Percentiles rank a stretch among this genome's conserved stretches.
phyloP scores from a whole-genome alignment of 2,797 vertebrate genomes.

The Sebastes reedi region DNA sequence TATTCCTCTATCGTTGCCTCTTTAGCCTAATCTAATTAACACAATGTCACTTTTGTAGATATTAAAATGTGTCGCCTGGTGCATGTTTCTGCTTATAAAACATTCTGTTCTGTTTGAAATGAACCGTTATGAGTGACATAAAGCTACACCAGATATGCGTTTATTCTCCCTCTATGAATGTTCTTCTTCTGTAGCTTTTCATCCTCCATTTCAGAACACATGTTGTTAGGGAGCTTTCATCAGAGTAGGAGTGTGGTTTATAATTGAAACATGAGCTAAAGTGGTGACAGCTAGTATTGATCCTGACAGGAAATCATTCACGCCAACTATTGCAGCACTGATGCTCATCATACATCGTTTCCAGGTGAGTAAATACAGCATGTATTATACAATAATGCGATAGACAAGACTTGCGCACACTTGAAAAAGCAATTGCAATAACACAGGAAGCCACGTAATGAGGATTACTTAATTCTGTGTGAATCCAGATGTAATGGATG shows the following conservation, averaged over 20 bases:
- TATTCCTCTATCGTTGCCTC: constrained; percentile 3
- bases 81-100: constrained; percentile 6
- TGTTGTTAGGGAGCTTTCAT: constrained; percentile 44
- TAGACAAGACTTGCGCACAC: constrained; percentile 21
- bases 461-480: constrained; percentile 66
- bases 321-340: constrained; percentile 6
- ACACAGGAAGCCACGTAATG: constrained; percentile 64
- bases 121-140: neutral
- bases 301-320: constrained; percentile 55
- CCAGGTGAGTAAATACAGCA: constrained; percentile 60
- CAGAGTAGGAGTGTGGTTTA: constrained; percentile 27
- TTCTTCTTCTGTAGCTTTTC: constrained; percentile 22
- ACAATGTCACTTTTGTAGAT: constrained; percentile 6
- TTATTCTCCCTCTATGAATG: constrained; percentile 8
- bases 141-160: constrained; percentile 13
- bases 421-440: constrained; percentile 52
- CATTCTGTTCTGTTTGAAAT: constrained; percentile 14
- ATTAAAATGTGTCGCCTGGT: neutral
- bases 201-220: constrained; percentile 39
- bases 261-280: constrained; percentile 59
- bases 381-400: constrained; percentile 49
- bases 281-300: constrained; percentile 35
- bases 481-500: constrained; percentile 74
- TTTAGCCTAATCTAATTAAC: constrained; percentile 45
- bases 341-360: constrained; percentile 13